Percentiles rank a stretch among this genome's conserved stretches.
Evolutionary conservation across 2,113 vertebrate genomes (phyloP).

Genomic region (Oxyruncus cristatus): DNA sequence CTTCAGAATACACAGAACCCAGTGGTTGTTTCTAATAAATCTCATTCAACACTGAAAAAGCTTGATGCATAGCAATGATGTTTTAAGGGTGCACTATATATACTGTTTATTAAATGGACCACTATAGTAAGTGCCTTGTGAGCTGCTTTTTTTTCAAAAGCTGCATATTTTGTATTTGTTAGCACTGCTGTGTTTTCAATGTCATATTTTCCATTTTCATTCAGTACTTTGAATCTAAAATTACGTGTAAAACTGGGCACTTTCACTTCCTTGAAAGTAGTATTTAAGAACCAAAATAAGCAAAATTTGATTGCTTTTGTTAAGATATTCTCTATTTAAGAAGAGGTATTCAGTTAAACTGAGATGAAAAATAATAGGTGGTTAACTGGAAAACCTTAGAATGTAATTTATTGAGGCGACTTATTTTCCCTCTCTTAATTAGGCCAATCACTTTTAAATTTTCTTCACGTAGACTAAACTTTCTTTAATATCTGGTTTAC

Average conservation of each 20-base stretch:
- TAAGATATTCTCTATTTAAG: not conserved
- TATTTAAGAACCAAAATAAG: not conserved
- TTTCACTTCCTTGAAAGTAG: not conserved
- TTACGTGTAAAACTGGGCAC: not conserved
- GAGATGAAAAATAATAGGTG: not conserved
- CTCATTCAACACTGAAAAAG: not conserved
- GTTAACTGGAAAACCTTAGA: not conserved
- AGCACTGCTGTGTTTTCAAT: not conserved
- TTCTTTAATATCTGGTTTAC: not conserved
- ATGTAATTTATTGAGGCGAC: not conserved
- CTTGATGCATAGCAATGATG: not conserved
- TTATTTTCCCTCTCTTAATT: not conserved
- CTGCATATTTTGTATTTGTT: not conserved
- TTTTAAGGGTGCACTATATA: slow-evolving; percentile 7
- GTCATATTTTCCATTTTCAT: not conserved
- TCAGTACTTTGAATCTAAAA: not conserved
- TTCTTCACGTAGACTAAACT: not conserved
- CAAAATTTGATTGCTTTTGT: not conserved
- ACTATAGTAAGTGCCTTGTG: slow-evolving; percentile 64
- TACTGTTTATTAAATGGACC: not conserved
- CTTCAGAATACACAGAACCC: not conserved
- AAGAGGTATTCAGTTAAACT: not conserved
- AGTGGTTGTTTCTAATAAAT: not conserved
- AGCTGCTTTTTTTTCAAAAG: slow-evolving; percentile 25
- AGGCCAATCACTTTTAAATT: not conserved